phyloP scores from a whole-genome alignment of 2,113 vertebrate species.

The Heliornis fulica region DNA sequence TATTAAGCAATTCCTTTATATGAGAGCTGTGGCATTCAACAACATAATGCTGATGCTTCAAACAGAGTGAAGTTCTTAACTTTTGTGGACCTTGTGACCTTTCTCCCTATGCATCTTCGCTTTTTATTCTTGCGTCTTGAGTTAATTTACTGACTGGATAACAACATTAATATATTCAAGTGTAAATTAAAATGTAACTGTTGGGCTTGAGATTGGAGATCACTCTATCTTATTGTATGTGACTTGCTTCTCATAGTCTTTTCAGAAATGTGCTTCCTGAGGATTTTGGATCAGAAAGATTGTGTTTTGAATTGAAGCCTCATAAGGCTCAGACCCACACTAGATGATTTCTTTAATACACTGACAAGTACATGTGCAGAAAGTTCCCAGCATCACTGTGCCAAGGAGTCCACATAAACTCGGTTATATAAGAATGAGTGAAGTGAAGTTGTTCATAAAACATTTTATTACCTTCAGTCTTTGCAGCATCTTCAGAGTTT shows the following conservation, averaged over 20 bases:
- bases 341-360: constrained; percentile 23
- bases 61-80: constrained; percentile 46
- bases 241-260: background rate
- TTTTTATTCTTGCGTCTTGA: constrained; percentile 36
- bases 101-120: constrained; percentile 19
- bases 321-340: background rate
- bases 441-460: constrained; percentile 74
- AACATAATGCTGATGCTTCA: constrained; percentile 51
- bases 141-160: constrained; percentile 60
- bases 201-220: background rate
- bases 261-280: constrained; percentile 15
- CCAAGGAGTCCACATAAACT: constrained; percentile 59
- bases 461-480: constrained; percentile 68
- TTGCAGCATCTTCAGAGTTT: constrained; percentile 60
- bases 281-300: background rate
- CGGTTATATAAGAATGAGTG: constrained; percentile 50
- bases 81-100: constrained; percentile 38
- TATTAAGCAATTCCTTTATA: constrained; percentile 60
- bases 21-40: constrained; percentile 35
- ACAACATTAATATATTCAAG: constrained; percentile 53
- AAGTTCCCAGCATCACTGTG: constrained; percentile 45
- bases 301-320: constrained; percentile 9
- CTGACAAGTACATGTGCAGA: constrained; percentile 15
- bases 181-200: constrained; percentile 52
- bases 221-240: constrained; percentile 5